A percentile compares a stretch with the other conserved stretches of the same genome.
Conservation (phyloP, 2,888 invertebrate genomes). For the Eupelmus urozonus region DNA sequence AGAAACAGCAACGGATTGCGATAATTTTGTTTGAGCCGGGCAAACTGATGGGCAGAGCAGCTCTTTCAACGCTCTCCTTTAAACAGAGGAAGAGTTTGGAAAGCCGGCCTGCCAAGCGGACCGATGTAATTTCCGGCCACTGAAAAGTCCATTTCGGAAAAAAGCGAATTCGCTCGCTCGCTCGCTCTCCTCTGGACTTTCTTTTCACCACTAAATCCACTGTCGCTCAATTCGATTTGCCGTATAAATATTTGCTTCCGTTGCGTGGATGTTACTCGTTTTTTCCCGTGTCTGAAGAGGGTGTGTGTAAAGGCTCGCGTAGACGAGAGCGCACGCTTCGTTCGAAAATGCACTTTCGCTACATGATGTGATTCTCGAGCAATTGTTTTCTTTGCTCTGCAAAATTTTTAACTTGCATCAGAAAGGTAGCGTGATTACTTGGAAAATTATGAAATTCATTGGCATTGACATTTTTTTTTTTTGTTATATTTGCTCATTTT, state of each 20-base stretch:
- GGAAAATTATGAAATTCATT: too few relatives aligned
- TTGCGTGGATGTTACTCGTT: too few relatives aligned
- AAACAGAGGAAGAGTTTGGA: not conserved
- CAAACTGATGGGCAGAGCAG: constrained; percentile 22
- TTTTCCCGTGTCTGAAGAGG: not conserved
- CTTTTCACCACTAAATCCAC: constrained; percentile 18
- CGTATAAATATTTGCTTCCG: constrained; percentile 44
- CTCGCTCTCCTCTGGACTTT: not conserved
- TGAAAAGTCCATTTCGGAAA: constrained; percentile 29
- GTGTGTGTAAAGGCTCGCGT: not conserved
- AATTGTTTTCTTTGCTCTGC: too few relatives aligned
- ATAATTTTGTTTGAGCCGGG: constrained; percentile 66
- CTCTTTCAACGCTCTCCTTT: too few relatives aligned
- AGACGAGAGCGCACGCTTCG: too few relatives aligned
- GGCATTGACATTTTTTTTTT: too few relatives aligned
- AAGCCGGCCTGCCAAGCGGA: not conserved
- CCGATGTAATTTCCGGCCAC: constrained; percentile 41
- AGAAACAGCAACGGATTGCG: constrained; percentile 66
- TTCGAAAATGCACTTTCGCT: too few relatives aligned
- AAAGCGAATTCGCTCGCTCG: not conserved
- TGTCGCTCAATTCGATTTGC: constrained; percentile 36
- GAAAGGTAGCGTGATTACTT: too few relatives aligned
- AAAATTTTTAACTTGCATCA: too few relatives aligned
- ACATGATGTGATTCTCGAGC: too few relatives aligned
- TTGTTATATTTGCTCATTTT: too few relatives aligned